Conservation (phyloP, 2,113 vertebrate species). For the Pedetes capensis region DNA sequence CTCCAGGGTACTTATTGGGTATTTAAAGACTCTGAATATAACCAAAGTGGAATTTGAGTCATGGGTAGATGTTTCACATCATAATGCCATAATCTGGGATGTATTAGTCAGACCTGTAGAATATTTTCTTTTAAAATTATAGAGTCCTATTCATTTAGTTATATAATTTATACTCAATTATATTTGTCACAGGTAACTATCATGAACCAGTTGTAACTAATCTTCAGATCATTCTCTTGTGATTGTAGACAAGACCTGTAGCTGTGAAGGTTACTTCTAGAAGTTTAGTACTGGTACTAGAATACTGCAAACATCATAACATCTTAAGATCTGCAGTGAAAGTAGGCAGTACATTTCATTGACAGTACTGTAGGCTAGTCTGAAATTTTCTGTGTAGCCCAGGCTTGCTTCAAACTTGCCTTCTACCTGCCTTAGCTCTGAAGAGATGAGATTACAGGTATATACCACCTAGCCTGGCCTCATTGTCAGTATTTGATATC, state of each 20-base stretch:
- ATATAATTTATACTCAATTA: background rate
- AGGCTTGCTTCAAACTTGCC: too few relatives aligned
- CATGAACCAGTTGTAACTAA: background rate
- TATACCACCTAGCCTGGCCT: too few relatives aligned
- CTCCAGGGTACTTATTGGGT: too few relatives aligned
- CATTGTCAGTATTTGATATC: background rate
- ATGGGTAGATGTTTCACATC: background rate
- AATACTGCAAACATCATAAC: background rate
- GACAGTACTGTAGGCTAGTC: too few relatives aligned
- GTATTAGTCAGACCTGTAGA: background rate
- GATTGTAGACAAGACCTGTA: background rate
- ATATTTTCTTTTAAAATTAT: background rate
- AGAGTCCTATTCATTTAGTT: background rate
- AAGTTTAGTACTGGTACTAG: background rate
- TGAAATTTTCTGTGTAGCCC: too few relatives aligned
- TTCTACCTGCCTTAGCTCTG: too few relatives aligned
- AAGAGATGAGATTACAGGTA: too few relatives aligned
- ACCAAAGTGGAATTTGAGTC: background rate
- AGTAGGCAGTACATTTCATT: background rate
- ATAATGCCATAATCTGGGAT: too few relatives aligned
- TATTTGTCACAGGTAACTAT: background rate
- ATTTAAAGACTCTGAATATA: background rate
- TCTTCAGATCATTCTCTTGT: background rate
- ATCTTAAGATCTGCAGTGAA: background rate
- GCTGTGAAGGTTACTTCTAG: background rate